These are phyloP conservation scores for Molanna angustata DNA, from an alignment of 2,888 invertebrate species.

Conservation along the genomic window DNA sequence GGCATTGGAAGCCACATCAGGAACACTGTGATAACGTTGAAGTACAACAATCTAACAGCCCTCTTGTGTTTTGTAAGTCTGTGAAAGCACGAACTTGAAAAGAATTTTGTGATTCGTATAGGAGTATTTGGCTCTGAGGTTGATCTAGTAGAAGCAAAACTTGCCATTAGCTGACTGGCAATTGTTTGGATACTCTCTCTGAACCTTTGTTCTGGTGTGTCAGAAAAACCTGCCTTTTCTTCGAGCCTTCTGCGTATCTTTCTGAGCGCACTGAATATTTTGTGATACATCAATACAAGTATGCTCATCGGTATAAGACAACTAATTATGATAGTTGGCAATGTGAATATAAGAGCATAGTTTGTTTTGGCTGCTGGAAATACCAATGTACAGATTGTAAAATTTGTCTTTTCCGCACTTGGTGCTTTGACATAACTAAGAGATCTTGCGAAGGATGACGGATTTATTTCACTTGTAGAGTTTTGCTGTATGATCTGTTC, in stretches of 20 bases:
- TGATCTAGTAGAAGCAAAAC: conserved; percentile 49
- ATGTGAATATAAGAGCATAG: conserved; percentile 51
- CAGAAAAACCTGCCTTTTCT: conserved; percentile 24
- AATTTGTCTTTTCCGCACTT: background rate
- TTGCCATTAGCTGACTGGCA: conserved; percentile 45
- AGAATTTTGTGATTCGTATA: conserved; percentile 9
- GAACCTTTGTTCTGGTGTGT: conserved; percentile 41
- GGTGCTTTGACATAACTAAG: background rate
- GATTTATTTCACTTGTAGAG: conserved; percentile 13
- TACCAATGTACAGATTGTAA: conserved; percentile 51
- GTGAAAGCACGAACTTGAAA: conserved; percentile 14
- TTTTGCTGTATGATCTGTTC: conserved; percentile 36
- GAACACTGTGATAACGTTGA: conserved; percentile 55
- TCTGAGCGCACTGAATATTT: conserved; percentile 47
- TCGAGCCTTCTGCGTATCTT: conserved; percentile 26
- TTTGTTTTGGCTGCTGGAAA: conserved; percentile 49
- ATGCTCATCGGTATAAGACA: conserved; percentile 54
- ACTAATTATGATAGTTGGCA: conserved; percentile 49
- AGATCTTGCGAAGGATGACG: background rate
- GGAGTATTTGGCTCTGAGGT: conserved; percentile 22
- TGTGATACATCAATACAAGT: conserved; percentile 54
- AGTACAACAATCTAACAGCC: conserved; percentile 51
- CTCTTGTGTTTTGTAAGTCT: conserved; percentile 53
- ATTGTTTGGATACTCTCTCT: conserved; percentile 42
- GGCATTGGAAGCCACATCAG: conserved; percentile 59